Evolutionary conservation across 2,797 vertebrate species (phyloP).

Genomic region (Pitangus sulphuratus): DNA sequence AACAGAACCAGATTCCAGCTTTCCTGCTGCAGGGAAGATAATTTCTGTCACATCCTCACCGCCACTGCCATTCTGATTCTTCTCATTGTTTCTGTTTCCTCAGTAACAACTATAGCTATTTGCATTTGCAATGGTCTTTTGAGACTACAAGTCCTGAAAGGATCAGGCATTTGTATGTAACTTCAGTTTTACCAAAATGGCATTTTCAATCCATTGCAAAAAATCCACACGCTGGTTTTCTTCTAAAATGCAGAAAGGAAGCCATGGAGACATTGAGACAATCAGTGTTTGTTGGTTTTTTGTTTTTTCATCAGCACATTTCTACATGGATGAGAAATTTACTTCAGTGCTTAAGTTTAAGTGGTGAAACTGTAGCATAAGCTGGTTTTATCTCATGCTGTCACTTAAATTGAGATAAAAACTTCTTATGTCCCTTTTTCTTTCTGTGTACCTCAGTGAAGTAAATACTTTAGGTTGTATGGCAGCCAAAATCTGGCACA

Average conservation of each 20-base stretch:
- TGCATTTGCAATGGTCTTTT: conserved; percentile 28
- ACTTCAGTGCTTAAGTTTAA: background rate
- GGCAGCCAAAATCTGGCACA: conserved; percentile 57
- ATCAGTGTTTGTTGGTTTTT: background rate
- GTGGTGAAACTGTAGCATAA: background rate
- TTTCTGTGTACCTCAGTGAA: conserved; percentile 13
- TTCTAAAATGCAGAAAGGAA: background rate
- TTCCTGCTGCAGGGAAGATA: background rate
- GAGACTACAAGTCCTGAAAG: background rate
- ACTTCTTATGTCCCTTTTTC: background rate
- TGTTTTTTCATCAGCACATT: background rate
- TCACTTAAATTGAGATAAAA: background rate
- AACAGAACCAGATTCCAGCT: background rate
- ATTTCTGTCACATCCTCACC: background rate
- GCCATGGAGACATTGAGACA: background rate
- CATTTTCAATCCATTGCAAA: background rate
- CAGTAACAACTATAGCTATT: background rate
- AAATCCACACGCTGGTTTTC: background rate
- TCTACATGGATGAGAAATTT: background rate
- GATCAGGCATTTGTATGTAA: background rate
- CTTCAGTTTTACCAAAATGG: background rate
- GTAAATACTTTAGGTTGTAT: conserved; percentile 30
- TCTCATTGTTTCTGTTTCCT: conserved; percentile 24
- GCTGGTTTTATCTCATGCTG: background rate
- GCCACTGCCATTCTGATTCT: background rate